Base-by-base conservation (phyloP, 1,140 invertebrate genomes). In the Drosophila fuyamai region DNA sequence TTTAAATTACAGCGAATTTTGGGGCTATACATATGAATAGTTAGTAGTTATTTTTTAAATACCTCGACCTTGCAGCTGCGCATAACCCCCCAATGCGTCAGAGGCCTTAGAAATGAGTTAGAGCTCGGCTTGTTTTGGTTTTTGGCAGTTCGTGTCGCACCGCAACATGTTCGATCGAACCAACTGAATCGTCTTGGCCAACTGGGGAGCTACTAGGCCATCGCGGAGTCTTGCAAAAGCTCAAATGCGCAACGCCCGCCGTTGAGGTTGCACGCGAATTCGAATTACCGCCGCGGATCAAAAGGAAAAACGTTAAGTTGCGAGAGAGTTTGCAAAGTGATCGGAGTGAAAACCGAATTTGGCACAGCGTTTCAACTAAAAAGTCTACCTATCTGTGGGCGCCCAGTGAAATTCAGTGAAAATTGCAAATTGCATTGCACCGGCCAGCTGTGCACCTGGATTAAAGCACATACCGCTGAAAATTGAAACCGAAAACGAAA, bases 211-310 rank as follows among this genome's bases (percentile, higher is more conserved):
- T 75, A 59, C 73, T 66, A 54, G 47, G 54, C 55, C 71, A 66
- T 13, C 27, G 43, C 16, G 56, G 32, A 59, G 32, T 60, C 47
- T 67, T 50, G 67, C 81, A 53, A 59, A 63, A 59, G 75, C 78
- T 90, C 78, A 90, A 79, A 84, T 81, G 81, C 80, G 43, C 74
- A 71, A 36, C 58, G 80, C 46, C 70, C 63, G 84, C 35, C 83
- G 84, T 67, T 86, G 74, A 86, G 80, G 74, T 81, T 76, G 75
- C 78, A 85, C 82, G 82, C 83, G 83, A 86, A 88, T 88, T 88
- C 80, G 18, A 74, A 89, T 78, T 76, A 58, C 27, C 50, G 76
- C 76, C 66, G 67, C 35, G 35, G 16, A 67, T 41, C 27, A 32
- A 1, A 18, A 40, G 13, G 9, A 16, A 18, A 54, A 56, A 16